Percentiles rank a stretch among this genome's conserved stretches.
Evolutionary conservation across 2,113 vertebrate genomes (phyloP).

Genomic region (Channa maculata): DNA sequence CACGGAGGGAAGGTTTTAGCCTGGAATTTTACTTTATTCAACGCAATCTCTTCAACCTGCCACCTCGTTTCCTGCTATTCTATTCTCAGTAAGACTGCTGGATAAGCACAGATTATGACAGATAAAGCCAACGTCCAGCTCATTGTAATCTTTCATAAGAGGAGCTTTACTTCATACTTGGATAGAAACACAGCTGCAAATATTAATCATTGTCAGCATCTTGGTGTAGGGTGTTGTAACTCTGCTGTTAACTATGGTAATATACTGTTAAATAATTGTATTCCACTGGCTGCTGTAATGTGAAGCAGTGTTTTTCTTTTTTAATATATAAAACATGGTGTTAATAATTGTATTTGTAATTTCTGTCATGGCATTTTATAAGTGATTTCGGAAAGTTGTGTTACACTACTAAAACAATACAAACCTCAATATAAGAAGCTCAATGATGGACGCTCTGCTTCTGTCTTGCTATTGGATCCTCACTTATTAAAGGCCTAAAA

Average conservation of each 20-base stretch:
- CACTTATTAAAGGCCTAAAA: conserved; percentile 8
- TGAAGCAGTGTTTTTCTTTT: conserved; percentile 26
- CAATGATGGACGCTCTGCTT: background rate
- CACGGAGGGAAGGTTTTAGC: conserved; percentile 5
- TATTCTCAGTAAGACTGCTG: background rate
- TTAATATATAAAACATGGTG: background rate
- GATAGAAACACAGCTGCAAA: conserved; percentile 44
- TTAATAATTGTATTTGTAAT: conserved; percentile 25
- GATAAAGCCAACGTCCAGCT: conserved; percentile 34
- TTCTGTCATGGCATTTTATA: conserved; percentile 30
- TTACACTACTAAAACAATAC: conserved; percentile 15
- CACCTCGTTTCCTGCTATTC: conserved; percentile 12
- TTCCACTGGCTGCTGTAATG: conserved; percentile 35
- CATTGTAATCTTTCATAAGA: conserved; percentile 44
- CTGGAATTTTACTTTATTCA: conserved; percentile 1
- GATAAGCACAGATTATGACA: too few relatives aligned
- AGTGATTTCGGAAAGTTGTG: conserved; percentile 18
- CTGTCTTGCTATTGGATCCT: background rate
- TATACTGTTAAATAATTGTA: conserved; percentile 50
- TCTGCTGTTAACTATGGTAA: conserved; percentile 51
- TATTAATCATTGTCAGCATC: conserved; percentile 7
- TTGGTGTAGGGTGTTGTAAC: conserved; percentile 3
- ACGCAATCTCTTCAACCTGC: conserved; percentile 13
- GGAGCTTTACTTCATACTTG: conserved; percentile 26
- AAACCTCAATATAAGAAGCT: background rate